Conservation (phyloP, 2,888 invertebrate species). For the Plagiodera versicolora region DNA sequence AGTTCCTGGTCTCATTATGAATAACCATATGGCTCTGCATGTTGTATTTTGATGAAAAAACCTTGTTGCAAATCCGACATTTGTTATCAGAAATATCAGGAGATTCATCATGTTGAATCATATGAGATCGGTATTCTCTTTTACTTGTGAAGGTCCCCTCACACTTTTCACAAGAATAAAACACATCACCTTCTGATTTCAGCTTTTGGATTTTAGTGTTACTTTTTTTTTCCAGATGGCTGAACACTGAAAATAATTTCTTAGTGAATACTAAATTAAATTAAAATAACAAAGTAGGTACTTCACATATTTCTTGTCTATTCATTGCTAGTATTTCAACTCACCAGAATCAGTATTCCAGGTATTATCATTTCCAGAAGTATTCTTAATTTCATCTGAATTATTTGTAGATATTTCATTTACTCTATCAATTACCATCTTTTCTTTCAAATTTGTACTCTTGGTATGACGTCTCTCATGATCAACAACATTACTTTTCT, state of each 20-base stretch:
- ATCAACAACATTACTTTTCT: slow-evolving; percentile 41
- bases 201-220: slow-evolving; percentile 18
- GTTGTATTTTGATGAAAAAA: slow-evolving; percentile 30
- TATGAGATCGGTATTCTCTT: slow-evolving; percentile 17
- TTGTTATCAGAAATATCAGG: not conserved
- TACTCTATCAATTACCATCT: too few species aligned
- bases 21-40: slow-evolving; percentile 33
- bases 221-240: slow-evolving; percentile 20
- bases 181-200: slow-evolving; percentile 11
- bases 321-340: too few species aligned
- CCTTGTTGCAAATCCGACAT: slow-evolving; percentile 26
- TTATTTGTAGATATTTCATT: too few species aligned
- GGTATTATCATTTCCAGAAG: too few species aligned
- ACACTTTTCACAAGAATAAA: slow-evolving; percentile 20
- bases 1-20: slow-evolving; percentile 36
- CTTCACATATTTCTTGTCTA: too few species aligned
- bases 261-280: too few species aligned
- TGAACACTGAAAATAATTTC: slow-evolving; percentile 15
- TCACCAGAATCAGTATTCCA: not conserved
- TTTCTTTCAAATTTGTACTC: not conserved
- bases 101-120: slow-evolving; percentile 15
- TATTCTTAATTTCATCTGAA: too few species aligned
- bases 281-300: too few species aligned
- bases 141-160: slow-evolving; percentile 13
- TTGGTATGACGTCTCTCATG: slow-evolving; percentile 42